These are phyloP conservation scores for Hirtodrosophila trivittata DNA, from an alignment of 2,888 invertebrate species.

Conservation along the genomic window DNA sequence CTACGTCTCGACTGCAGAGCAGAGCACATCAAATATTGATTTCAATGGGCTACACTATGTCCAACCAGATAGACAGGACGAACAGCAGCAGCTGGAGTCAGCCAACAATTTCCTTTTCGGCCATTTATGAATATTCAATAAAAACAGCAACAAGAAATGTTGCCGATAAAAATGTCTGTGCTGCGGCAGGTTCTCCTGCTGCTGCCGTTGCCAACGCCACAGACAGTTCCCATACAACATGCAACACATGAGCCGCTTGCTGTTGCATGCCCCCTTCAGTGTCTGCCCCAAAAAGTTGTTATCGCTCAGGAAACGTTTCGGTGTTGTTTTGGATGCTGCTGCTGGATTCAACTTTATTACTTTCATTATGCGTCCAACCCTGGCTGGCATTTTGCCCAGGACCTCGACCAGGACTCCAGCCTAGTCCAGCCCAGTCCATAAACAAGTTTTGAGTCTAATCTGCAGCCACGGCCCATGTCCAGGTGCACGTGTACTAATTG, in stretches of 20 bases:
- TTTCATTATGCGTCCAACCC: conserved; percentile 74
- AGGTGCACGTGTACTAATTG: conserved; percentile 74
- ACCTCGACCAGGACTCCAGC: background rate
- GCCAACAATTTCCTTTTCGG: conserved; percentile 56
- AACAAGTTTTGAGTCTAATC: conserved; percentile 73
- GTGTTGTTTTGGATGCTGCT: conserved; percentile 3
- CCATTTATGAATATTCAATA: conserved; percentile 82
- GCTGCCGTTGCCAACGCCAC: conserved; percentile 56
- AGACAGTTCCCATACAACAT: conserved; percentile 49
- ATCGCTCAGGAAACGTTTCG: conserved; percentile 47
- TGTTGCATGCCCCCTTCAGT: conserved; percentile 23
- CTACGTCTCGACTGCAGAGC: conserved; percentile 46
- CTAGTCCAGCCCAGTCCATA: conserved; percentile 55
- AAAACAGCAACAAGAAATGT: conserved; percentile 33
- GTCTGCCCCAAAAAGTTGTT: conserved; percentile 59
- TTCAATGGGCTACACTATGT: conserved; percentile 48
- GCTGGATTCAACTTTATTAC: conserved; percentile 72
- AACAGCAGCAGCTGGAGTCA: conserved; percentile 5
- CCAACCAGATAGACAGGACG: conserved; percentile 7
- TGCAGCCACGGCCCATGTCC: conserved; percentile 57
- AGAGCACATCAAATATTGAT: conserved; percentile 81
- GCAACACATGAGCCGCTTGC: conserved; percentile 47
- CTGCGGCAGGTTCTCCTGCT: no score
- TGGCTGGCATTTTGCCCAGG: conserved; percentile 29
- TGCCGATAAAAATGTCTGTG: conserved; percentile 81